Base-by-base conservation (phyloP, 1,140 invertebrate genomes). In the Ectropis grisescens region DNA sequence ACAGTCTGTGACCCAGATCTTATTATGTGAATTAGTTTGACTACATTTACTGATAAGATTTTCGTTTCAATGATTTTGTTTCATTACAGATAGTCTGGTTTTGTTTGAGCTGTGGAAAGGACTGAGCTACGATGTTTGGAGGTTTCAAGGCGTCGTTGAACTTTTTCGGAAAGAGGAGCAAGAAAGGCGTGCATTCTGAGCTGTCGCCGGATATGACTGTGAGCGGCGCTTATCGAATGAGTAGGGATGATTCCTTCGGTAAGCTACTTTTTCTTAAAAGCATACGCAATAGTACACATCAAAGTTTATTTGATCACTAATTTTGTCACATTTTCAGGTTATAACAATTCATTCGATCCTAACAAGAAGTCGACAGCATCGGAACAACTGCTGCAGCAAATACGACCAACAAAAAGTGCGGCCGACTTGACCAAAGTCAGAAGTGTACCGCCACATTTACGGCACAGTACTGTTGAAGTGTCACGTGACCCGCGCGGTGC, bases 111-210 rank as follows among this genome's bases (percentile, higher is more conserved):
- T 3, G 16, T 19, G 8, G 3, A 3, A 3, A 19, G 3, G 3
- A 8, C 3, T 19, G 16, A 19, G 3, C 3, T 19, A 19, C 16
- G 8, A 19, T 19, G 23, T 81, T 84, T 36, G 51, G 59, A 29
- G 70, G 79, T 10, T 85, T 84, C 47, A 75, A 67, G 33, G 80
- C 70, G 1, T 71, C 68, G 8, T 47, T 85, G 2, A 67, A 74
- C 11, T 58, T 72, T 7, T 40, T 57, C 11, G 43, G 43, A 7
- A 40, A 44, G 1, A 57, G 49, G 11, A 56, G 54, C 22, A 53
- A 29, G 1, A 42, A 53, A 1, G 44, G 38, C 9, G 59, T 64
- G 10, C 43, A 58, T 8, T 59, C 58, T 11, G 61, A 61, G 0
- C 24, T 40, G 3, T 16, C 37, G 1, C 33, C 47, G 2, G 49